phyloP scores from a whole-genome alignment of 2,113 vertebrate species.

The Xyliphius kryptos region DNA sequence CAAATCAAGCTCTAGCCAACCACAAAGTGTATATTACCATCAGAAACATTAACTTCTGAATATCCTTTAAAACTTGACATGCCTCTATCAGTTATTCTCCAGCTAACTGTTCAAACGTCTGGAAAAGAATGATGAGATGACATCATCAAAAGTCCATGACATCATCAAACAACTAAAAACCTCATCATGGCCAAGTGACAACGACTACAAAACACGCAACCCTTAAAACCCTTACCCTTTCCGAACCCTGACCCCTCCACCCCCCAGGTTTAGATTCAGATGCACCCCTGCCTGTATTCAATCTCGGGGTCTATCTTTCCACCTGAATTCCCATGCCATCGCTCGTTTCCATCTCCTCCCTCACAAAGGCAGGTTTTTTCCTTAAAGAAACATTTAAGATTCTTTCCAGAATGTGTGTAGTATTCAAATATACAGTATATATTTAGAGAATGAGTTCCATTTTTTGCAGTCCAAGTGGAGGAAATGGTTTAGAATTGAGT shows the following conservation, averaged over 20 bases:
- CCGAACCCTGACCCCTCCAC: neutral
- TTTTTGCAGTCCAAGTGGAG: neutral
- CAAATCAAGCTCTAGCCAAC: too few relatives aligned
- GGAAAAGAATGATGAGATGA: neutral
- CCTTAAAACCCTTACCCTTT: too few relatives aligned
- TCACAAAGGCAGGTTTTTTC: conserved; percentile 15
- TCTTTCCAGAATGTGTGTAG: neutral
- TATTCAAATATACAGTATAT: neutral
- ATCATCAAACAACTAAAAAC: neutral
- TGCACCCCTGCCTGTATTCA: neutral
- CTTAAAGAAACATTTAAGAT: neutral
- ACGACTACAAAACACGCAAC: neutral
- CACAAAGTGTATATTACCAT: too few relatives aligned
- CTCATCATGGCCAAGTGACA: neutral
- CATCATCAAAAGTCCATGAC: neutral
- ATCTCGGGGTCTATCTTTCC: neutral
- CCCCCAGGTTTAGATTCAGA: neutral
- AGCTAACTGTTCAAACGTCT: neutral
- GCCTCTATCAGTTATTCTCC: neutral
- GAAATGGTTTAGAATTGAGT: neutral
- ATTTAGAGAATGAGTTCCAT: too few relatives aligned
- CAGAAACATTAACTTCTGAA: too few relatives aligned
- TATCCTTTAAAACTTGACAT: too few relatives aligned
- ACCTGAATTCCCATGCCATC: neutral
- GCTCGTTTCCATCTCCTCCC: neutral